Percentiles rank a stretch among this genome's conserved stretches.
phyloP scores from a whole-genome alignment of 2,797 vertebrate species.

The Cirrhinus molitorella region DNA sequence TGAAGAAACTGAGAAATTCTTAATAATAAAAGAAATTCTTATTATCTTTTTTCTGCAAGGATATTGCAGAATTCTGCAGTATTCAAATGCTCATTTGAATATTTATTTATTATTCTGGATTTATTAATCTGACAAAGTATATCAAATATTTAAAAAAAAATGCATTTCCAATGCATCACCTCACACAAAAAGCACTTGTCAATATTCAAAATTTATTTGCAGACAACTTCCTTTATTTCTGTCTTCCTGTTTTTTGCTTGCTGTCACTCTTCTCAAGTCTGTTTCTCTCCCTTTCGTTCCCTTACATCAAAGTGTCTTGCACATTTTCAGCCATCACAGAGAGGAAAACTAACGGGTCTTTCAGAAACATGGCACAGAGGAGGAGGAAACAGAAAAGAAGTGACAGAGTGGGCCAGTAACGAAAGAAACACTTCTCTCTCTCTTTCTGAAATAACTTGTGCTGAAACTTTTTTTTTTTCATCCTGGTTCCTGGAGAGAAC shows the following conservation, averaged over 20 bases:
- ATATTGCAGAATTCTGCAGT: not conserved
- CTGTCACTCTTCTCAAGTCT: not conserved
- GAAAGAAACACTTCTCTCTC: conserved; percentile 44
- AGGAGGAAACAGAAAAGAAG: not conserved
- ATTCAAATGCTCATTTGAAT: not conserved
- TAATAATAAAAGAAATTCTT: too few relatives aligned
- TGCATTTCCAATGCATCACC: not conserved
- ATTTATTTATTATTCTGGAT: too few relatives aligned
- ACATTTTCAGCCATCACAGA: conserved; percentile 12
- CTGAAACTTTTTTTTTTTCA: conserved; percentile 46
- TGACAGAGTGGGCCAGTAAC: conserved; percentile 8
- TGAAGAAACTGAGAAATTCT: too few relatives aligned
- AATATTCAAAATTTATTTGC: not conserved
- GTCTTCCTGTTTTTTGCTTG: not conserved
- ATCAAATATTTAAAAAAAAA: too few relatives aligned
- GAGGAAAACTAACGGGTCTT: not conserved
- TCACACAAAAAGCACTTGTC: not conserved
- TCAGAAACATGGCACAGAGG: conserved; percentile 11
- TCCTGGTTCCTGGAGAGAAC: conserved; percentile 46
- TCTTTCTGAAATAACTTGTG: conserved; percentile 49
- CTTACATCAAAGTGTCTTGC: not conserved
- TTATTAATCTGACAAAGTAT: too few relatives aligned
- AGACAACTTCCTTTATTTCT: not conserved
- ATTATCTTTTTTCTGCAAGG: not conserved
- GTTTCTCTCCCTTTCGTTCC: not conserved